These are phyloP conservation scores for Pollachius pollachius DNA, from an alignment of 2,113 vertebrate species.

Conservation along the genomic window DNA sequence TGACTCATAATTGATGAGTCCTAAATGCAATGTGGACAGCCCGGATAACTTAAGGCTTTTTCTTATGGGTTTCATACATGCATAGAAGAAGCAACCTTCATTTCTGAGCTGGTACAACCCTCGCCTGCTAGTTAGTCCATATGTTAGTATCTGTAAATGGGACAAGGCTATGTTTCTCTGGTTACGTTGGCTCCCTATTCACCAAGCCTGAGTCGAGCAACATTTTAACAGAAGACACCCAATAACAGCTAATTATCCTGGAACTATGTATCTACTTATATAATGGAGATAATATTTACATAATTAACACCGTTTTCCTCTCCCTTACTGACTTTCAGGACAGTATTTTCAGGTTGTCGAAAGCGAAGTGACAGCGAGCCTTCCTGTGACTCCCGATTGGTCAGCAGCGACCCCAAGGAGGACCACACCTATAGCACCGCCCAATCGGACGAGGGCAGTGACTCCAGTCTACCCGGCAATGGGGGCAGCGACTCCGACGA, in stretches of 20 bases:
- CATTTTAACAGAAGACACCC: too few species aligned
- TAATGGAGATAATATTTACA: background rate
- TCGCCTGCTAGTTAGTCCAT: too few species aligned
- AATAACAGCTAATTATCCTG: too few species aligned
- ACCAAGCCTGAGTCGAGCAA: too few species aligned
- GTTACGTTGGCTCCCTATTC: too few species aligned
- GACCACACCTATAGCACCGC: constrained; percentile 92
- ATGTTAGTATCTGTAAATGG: too few species aligned
- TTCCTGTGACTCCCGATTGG: constrained; percentile 81
- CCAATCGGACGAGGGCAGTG: constrained; percentile 81
- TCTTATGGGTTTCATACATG: too few species aligned
- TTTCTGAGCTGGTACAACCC: too few species aligned
- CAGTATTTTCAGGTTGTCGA: constrained; percentile 79
- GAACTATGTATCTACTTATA: too few species aligned
- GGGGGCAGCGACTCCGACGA: constrained; percentile 83
- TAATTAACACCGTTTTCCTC: background rate
- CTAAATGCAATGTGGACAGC: constrained; percentile 46
- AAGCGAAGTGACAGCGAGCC: constrained; percentile 82
- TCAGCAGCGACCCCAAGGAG: constrained; percentile 86
- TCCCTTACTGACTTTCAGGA: constrained; percentile 56
- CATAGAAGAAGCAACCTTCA: too few species aligned
- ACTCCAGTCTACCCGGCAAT: constrained; percentile 77
- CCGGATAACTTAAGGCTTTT: constrained; percentile 16
- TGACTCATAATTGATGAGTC: constrained; percentile 69
- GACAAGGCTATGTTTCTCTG: too few species aligned